A percentile compares a stretch with the other conserved stretches of the same genome.
phyloP scores from a whole-genome alignment of 2,888 invertebrate genomes.

The Pelosia muscerda region DNA sequence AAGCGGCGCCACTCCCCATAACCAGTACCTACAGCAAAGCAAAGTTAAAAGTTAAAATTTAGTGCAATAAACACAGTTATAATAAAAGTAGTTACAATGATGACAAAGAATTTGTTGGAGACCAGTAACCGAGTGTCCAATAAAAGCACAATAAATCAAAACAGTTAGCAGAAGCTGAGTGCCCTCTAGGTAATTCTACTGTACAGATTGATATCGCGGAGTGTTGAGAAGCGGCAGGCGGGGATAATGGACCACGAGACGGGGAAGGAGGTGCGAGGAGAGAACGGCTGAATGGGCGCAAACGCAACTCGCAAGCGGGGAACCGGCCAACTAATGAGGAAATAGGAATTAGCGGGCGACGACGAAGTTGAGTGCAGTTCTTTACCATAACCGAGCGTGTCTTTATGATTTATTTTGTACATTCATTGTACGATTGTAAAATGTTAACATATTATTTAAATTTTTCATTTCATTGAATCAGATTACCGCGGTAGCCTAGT shows the following conservation, averaged over 20 bases:
- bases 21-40: background rate
- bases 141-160: constrained; percentile 84
- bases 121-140: constrained; percentile 69
- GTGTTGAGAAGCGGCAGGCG: constrained; percentile 58
- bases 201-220: constrained; percentile 58
- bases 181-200: constrained; percentile 77
- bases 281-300: constrained; percentile 73
- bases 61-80: background rate
- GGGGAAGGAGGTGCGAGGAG: constrained; percentile 27
- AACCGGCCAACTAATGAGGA: constrained; percentile 80
- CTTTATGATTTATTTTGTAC: constrained; percentile 51
- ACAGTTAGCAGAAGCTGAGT: constrained; percentile 74
- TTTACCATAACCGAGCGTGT: constrained; percentile 65
- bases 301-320: constrained; percentile 63
- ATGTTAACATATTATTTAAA: background rate
- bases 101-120: constrained; percentile 51
- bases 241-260: constrained; percentile 50
- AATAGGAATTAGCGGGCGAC: constrained; percentile 85
- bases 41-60: no score
- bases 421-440: constrained; percentile 22
- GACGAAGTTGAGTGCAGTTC: constrained; percentile 78
- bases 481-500: no score
- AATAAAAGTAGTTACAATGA: background rate
- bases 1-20: background rate
- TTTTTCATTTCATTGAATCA: background rate